These are phyloP conservation scores for Stictonetta naevosa DNA, from an alignment of 2,113 vertebrate genomes.

Conservation along the genomic window DNA sequence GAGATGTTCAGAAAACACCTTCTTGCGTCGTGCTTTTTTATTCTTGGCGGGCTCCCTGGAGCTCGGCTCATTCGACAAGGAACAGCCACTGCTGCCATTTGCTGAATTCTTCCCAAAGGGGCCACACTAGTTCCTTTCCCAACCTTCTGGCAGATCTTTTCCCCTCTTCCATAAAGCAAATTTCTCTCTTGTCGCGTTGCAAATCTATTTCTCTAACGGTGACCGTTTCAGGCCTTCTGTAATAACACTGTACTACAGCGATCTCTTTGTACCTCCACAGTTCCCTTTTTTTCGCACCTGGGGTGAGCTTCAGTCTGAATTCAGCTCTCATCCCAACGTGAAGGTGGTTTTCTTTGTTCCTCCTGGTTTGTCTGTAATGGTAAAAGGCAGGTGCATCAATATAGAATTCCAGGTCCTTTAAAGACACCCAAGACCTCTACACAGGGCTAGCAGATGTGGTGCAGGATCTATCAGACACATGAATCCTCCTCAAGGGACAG, in stretches of 20 bases:
- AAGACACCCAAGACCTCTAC: background rate
- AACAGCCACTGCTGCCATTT: background rate
- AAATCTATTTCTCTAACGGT: background rate
- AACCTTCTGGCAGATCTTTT: background rate
- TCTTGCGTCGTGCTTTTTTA: background rate
- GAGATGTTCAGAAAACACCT: slow-evolving; percentile 48
- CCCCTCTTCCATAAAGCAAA: background rate
- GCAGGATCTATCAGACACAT: background rate
- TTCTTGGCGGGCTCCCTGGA: background rate
- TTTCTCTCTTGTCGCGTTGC: background rate
- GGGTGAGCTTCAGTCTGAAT: background rate
- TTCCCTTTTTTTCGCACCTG: background rate
- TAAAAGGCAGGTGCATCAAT: background rate
- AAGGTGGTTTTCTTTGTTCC: background rate
- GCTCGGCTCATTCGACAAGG: background rate
- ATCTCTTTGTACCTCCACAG: background rate
- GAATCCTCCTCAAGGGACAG: background rate
- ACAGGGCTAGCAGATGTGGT: background rate
- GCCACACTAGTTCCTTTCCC: background rate
- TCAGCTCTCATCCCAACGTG: background rate
- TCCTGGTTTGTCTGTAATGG: background rate
- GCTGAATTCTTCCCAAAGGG: background rate
- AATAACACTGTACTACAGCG: background rate
- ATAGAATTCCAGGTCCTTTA: background rate
- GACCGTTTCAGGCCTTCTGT: background rate